Percentiles rank a stretch among this genome's conserved stretches.
phyloP scores from a whole-genome alignment of 2,888 invertebrate species.

The Ichneumoninae sp. region DNA sequence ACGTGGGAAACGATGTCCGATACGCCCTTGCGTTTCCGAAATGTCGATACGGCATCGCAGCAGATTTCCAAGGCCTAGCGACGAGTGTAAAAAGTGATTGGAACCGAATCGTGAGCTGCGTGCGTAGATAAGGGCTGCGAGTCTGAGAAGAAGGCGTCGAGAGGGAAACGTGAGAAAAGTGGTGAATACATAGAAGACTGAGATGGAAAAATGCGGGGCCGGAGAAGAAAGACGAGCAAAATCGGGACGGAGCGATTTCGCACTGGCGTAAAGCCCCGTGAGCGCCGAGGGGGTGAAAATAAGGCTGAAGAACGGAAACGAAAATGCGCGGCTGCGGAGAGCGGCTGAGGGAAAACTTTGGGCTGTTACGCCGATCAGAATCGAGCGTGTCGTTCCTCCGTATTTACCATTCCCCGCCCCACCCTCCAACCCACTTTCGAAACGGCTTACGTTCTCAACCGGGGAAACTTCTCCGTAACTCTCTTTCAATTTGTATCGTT shows the following conservation, averaged over 20 bases:
- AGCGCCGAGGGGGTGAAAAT: background rate
- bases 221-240: slow-evolving; percentile 26
- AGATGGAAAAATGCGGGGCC: slow-evolving; percentile 6
- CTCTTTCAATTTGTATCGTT: slow-evolving; percentile 57
- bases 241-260: slow-evolving; percentile 11
- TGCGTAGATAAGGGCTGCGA: slow-evolving; percentile 35
- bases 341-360: slow-evolving; percentile 13
- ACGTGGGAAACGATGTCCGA: background rate
- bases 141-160: background rate
- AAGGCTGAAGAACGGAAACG: slow-evolving; percentile 19
- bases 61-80: slow-evolving; percentile 7
- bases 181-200: background rate
- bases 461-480: slow-evolving; percentile 31
- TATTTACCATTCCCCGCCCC: background rate
- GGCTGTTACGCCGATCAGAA: slow-evolving; percentile 29
- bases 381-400: slow-evolving; percentile 13
- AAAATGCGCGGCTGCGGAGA: slow-evolving; percentile 1
- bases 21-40: background rate
- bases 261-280: background rate
- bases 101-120: slow-evolving; percentile 71
- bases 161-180: slow-evolving; percentile 27
- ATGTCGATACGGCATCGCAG: background rate
- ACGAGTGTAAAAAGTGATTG: slow-evolving; percentile 74
- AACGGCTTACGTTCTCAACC: slow-evolving; percentile 34
- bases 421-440: background rate